A percentile compares a stretch with the other conserved stretches of the same genome.
Conservation (phyloP, 2,113 vertebrate genomes). For the Dasypus novemcinctus region DNA sequence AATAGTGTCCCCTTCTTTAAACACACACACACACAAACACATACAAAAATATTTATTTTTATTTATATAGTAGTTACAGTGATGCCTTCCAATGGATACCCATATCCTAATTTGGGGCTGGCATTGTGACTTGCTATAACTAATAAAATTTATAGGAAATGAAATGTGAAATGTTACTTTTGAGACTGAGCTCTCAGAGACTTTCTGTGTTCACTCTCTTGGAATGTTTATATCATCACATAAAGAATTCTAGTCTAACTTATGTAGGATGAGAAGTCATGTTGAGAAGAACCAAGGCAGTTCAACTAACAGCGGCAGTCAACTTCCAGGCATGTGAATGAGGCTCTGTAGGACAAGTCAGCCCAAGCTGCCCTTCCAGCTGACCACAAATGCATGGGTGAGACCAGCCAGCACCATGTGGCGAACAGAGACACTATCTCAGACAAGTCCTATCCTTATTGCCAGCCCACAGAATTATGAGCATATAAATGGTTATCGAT, state of each 20-base stretch:
- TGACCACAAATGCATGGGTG: background rate
- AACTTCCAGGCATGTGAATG: background rate
- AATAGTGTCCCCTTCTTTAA: background rate
- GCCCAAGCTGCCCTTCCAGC: background rate
- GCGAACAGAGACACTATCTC: background rate
- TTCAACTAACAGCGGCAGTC: no score
- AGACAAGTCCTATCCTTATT: background rate
- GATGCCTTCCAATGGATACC: background rate
- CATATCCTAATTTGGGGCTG: background rate
- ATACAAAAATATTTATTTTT: background rate
- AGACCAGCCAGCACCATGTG: background rate
- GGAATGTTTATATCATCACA: background rate
- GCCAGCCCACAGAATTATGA: background rate
- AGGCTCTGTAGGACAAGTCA: background rate
- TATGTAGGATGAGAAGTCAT: background rate
- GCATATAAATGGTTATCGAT: background rate
- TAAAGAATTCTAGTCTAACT: background rate
- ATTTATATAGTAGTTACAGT: background rate
- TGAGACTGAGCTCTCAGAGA: background rate
- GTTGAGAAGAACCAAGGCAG: background rate
- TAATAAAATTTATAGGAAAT: background rate
- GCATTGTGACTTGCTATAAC: background rate
- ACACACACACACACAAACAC: no score
- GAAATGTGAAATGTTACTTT: background rate
- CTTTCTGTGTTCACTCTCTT: background rate